Base-by-base conservation (phyloP, 1,140 invertebrate genomes). In the Gyrodactylus salaris region DNA sequence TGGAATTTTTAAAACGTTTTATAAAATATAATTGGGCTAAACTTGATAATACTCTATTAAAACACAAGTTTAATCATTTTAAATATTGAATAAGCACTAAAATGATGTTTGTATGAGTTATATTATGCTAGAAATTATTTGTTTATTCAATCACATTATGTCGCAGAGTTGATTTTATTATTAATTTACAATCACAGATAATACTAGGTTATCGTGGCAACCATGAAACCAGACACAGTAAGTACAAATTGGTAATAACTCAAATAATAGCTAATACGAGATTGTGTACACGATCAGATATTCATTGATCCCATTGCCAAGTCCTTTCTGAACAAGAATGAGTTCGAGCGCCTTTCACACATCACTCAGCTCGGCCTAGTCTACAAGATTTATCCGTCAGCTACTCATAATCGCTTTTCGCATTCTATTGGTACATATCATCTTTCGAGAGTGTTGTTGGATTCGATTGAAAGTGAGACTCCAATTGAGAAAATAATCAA, bases 281-380 rank as follows among this genome's bases (percentile, higher is more conserved):
- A 54, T n/a, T 16, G 34, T 54, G 34, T 54, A 54, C 34, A 54
- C n/a, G 34, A 54, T 54, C 34, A 54, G n/a, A 54, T 54, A 54
- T 54, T 54, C 34, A n/a, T 54, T 54, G 34, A 54, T 54, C 34
- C 34, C n/a, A 54, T 54, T 54, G 34, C 34, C 7, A 1, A 27
- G 21, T 1, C 7, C 16, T 82, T 86, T 19, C 84, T 86, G 2
- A 84, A 86, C 76, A 86, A 85, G 0, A 81, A 80, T 21, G 79
- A 86, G 77, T 86, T 86, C 77, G 85, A 86, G 77, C 76, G 85
- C 69, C 77, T 86, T 16, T 77, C 85, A 27, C 78, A 80, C 75
- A 75, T 86, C 19, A 84, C 83, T 74, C 85, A 85, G 76, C 77
- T 85, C 21, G 85, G 84, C 1, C 74, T 78, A n/a, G 75, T 77